Conservation (phyloP, 2,888 invertebrate species). For the Dyspetes luteomarginatus region DNA sequence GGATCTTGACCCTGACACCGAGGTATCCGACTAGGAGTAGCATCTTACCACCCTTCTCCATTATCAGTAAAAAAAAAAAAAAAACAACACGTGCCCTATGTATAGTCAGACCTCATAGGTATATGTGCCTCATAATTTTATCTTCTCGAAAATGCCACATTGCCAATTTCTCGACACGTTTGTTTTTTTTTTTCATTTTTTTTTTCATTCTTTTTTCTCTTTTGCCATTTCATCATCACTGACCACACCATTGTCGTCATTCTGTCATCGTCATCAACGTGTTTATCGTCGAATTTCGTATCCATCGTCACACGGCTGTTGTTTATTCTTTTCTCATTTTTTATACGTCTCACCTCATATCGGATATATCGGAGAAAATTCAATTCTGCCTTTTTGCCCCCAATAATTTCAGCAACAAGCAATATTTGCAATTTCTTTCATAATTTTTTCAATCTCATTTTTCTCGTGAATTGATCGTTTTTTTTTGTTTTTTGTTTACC, state of each 20-base stretch:
- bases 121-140: conserved; percentile 56
- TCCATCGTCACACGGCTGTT: conserved; percentile 20
- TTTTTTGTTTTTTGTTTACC: conserved; percentile 1
- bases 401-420: no score
- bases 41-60: conserved; percentile 68
- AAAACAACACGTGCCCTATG: conserved; percentile 61
- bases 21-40: conserved; percentile 84
- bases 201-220: conserved; percentile 14
- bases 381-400: neutral
- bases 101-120: conserved; percentile 65
- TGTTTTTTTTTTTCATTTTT: conserved; percentile 34
- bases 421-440: conserved; percentile 4
- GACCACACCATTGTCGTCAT: conserved; percentile 39
- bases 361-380: conserved; percentile 13
- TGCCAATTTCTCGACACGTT: conserved; percentile 53
- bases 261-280: conserved; percentile 39
- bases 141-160: conserved; percentile 53
- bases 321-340: no score
- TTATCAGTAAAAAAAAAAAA: conserved; percentile 60
- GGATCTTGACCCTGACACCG: conserved; percentile 85
- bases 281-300: conserved; percentile 51
- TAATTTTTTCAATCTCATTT: conserved; percentile 9
- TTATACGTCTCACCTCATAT: conserved; percentile 17
- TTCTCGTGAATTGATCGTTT: conserved; percentile 10
- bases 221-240: conserved; percentile 42